A percentile compares a stretch with the other conserved stretches of the same genome.
Evolutionary conservation across 2,113 vertebrate species (phyloP).

Genomic region (Ochotona curzoniae): DNA sequence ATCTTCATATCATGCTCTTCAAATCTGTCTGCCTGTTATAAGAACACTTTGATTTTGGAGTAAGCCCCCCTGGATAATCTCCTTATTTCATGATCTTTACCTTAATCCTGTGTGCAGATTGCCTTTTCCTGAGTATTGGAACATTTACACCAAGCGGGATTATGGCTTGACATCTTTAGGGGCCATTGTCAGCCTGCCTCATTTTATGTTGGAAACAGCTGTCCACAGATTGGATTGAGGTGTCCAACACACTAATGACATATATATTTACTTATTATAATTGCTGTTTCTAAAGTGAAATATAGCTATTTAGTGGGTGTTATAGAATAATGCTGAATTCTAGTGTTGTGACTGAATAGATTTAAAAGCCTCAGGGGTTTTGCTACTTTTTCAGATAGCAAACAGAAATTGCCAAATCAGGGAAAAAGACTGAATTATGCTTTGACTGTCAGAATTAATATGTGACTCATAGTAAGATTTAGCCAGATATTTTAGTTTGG

Average conservation of each 20-base stretch:
- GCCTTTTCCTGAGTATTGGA: neutral
- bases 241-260: neutral
- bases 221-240: neutral
- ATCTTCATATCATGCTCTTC: neutral
- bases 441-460: neutral
- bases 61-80: neutral
- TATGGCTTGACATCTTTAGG: neutral
- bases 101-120: neutral
- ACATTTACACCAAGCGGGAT: neutral
- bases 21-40: neutral
- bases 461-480: neutral
- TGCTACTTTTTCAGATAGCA: constrained; percentile 30
- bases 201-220: constrained; percentile 50
- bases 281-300: constrained; percentile 8
- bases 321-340: neutral
- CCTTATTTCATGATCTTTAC: neutral
- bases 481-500: constrained; percentile 6
- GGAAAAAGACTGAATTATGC: constrained; percentile 20
- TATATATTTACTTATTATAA: constrained; percentile 47
- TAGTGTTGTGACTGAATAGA: neutral
- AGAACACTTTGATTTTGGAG: neutral
- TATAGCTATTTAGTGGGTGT: neutral
- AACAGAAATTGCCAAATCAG: constrained; percentile 44
- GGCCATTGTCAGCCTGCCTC: neutral
- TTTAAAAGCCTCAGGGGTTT: neutral